Evolutionary conservation across 2,797 vertebrate genomes (phyloP), one percentile per base, ranked within the genome.

Genomic region (Pseudotriccus pelzelni): DNA sequence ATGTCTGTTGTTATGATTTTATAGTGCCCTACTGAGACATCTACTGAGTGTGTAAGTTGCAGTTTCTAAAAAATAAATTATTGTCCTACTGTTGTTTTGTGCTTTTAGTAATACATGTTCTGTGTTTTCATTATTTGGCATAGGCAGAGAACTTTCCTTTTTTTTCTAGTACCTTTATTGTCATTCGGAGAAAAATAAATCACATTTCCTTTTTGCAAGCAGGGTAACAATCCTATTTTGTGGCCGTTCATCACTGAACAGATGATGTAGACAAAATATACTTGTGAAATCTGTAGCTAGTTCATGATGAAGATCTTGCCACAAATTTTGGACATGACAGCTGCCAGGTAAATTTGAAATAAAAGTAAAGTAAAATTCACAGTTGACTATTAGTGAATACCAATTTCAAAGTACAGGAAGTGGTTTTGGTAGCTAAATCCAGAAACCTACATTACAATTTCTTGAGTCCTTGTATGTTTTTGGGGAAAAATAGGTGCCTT

Each of bases 1-100:
- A 75, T 94, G 89, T 83, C 64, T 46, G 30, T 59, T 81, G 32
- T 88, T 92, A 91, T 10, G 44, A 83, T 92, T 95, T 95, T 80
- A 56, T 68, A 67, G 68, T 47, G 74, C 83, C 73, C 64, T 80
- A 72, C 60, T 87, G 93, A 87, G 82, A 70, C 24, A 56, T 80
- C 78, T 84, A 49, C 53, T 62, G 59, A 76, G 74, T 30, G 47
- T 82, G 18, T 59, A 87, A 77, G 75, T 87, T 85, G 24, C 21
- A 53, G 34, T 80, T 83, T 56, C 53, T 85, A 55, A 91, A 91
- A 92, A 92, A 60, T n/a, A 89, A 74, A 85, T 64, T 80, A 69
- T 36, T 73, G 63, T 39, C 78, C 41, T 39, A 25, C 49, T 80
- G 56, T 68, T 84, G 22, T 52, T 53, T 89, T 74, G 17, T 92